A percentile compares a stretch with the other conserved stretches of the same genome.
Conservation (phyloP, 2,888 invertebrate genomes). For the Pachliopta kotzebuea region DNA sequence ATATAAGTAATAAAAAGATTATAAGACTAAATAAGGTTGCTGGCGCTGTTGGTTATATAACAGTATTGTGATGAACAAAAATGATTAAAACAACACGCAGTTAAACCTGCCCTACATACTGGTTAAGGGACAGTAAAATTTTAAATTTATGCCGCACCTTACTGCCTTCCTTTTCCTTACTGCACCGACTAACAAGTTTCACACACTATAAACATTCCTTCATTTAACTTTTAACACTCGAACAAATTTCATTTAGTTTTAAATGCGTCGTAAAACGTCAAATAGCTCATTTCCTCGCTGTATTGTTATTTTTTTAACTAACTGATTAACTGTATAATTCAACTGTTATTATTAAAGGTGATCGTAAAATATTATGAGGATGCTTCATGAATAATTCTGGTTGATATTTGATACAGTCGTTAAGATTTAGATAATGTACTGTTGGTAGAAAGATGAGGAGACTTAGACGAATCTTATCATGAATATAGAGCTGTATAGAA, state of each 20-base stretch:
- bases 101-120: conserved; percentile 20
- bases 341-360: background rate
- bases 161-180: no score
- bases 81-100: background rate
- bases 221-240: conserved; percentile 30
- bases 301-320: conserved; percentile 9
- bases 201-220: conserved; percentile 26
- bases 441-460: background rate
- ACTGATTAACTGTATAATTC: conserved; percentile 7
- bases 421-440: background rate
- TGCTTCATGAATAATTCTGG: conserved; percentile 8
- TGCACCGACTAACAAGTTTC: conserved; percentile 23
- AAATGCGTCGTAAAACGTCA: conserved; percentile 39
- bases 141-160: conserved; percentile 21
- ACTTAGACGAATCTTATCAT: background rate
- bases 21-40: no score
- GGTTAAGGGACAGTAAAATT: conserved; percentile 25
- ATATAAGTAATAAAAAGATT: no score
- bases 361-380: background rate
- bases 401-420: conserved; percentile 1
- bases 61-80: background rate
- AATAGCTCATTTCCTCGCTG: conserved; percentile 28
- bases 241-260: conserved; percentile 39
- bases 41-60: no score
- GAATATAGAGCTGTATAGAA: no score